Conservation (phyloP, 2,888 invertebrate species). For the Microplitis manilae region DNA sequence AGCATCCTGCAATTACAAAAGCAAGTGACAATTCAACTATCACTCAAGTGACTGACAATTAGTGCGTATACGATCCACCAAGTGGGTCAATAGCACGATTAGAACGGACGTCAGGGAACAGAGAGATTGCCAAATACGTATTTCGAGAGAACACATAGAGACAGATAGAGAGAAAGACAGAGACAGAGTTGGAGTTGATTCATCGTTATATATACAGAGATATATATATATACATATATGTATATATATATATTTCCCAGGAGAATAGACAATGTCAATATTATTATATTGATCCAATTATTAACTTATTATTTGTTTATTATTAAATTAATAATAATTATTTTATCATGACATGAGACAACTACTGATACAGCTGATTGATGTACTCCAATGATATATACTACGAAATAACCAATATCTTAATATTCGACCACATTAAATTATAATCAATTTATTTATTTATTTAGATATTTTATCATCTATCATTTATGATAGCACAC, state of each 20-base stretch:
- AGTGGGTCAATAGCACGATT: conserved; percentile 37
- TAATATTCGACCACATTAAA: neutral
- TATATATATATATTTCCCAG: neutral
- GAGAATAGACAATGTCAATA: neutral
- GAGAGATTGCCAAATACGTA: conserved; percentile 16
- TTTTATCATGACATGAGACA: neutral
- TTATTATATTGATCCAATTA: conserved; percentile 1
- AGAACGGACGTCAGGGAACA: conserved; percentile 27
- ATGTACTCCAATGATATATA: neutral
- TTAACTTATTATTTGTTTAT: neutral
- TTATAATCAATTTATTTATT: neutral
- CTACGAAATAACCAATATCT: neutral
- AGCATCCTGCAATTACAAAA: conserved; percentile 18
- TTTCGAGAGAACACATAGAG: neutral
- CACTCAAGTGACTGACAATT: conserved; percentile 35
- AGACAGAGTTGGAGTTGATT: neutral
- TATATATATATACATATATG: neutral
- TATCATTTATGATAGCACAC: too few species aligned
- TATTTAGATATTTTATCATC: neutral
- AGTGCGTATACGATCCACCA: conserved; percentile 30
- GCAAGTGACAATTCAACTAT: conserved; percentile 33
- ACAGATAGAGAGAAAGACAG: neutral
- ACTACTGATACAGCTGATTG: neutral
- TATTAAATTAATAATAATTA: neutral
- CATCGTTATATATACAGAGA: neutral